Evolutionary conservation across 1,140 invertebrate genomes (phyloP).

Genomic region (Caenorhabditis tropicalis): DNA sequence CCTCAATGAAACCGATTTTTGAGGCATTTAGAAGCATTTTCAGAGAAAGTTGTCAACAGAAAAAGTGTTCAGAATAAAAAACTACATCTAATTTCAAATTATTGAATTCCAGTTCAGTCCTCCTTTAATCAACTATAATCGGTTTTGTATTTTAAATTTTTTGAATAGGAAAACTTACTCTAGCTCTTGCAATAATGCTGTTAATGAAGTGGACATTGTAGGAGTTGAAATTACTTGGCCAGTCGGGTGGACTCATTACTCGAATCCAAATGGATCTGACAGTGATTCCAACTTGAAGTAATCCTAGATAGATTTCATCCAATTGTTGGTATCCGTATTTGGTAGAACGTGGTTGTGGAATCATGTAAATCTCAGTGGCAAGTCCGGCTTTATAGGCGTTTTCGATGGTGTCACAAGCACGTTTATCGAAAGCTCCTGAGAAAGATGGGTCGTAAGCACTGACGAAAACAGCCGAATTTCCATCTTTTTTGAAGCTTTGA

Average conservation of each 20-base stretch:
- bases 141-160: neutral
- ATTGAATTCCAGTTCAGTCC: too few species aligned
- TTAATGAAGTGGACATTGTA: constrained; percentile 36
- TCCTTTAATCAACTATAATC: too few species aligned
- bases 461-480: neutral
- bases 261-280: neutral
- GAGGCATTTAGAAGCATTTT: too few species aligned
- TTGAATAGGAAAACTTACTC: neutral
- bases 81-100: too few species aligned
- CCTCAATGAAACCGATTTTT: too few species aligned
- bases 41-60: too few species aligned
- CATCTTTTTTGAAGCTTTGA: neutral
- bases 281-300: neutral
- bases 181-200: neutral
- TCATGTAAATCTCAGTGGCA: constrained; percentile 11
- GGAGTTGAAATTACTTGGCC: neutral
- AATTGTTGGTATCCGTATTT: neutral
- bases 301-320: neutral
- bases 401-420: neutral
- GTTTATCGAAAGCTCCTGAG: neutral
- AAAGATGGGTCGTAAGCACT: neutral
- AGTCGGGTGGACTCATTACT: neutral
- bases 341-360: neutral
- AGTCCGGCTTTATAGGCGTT: constrained; percentile 15
- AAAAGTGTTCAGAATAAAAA: too few species aligned